A percentile compares a stretch with the other conserved stretches of the same genome.
phyloP scores from a whole-genome alignment of 2,888 invertebrate genomes.

The Tachystola acroxantha region DNA sequence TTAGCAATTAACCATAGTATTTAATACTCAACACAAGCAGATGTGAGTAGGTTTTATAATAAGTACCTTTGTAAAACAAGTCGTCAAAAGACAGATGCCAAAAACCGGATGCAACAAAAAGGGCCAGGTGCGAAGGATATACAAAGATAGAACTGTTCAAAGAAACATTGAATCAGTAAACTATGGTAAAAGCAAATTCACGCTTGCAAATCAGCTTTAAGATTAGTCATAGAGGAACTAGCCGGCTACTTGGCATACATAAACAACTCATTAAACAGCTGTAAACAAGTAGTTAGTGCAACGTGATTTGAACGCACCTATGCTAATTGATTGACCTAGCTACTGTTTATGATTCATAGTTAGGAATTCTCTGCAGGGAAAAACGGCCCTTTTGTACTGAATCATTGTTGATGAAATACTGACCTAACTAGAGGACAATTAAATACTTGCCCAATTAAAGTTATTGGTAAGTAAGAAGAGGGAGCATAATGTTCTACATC shows the following conservation, averaged over 20 bases:
- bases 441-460: too few relatives aligned
- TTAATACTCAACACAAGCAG: too few relatives aligned
- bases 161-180: neutral
- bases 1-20: too few relatives aligned
- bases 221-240: conserved; percentile 18
- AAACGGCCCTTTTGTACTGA: neutral
- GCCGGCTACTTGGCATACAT: conserved; percentile 11
- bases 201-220: neutral
- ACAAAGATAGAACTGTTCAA: too few relatives aligned
- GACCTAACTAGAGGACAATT: neutral
- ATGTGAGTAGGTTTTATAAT: too few relatives aligned
- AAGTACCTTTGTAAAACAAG: too few relatives aligned
- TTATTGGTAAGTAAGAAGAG: too few relatives aligned
- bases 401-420: neutral
- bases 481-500: too few relatives aligned
- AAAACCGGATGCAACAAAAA: too few relatives aligned
- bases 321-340: conserved; percentile 12
- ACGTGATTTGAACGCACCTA: conserved; percentile 13
- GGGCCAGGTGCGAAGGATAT: too few relatives aligned
- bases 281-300: conserved; percentile 11
- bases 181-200: neutral
- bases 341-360: conserved; percentile 11
- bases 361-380: conserved; percentile 1
- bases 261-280: conserved; percentile 21
- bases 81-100: too few relatives aligned